Base-by-base conservation (phyloP, 1,140 invertebrate species). In the Camponotus floridanus region DNA sequence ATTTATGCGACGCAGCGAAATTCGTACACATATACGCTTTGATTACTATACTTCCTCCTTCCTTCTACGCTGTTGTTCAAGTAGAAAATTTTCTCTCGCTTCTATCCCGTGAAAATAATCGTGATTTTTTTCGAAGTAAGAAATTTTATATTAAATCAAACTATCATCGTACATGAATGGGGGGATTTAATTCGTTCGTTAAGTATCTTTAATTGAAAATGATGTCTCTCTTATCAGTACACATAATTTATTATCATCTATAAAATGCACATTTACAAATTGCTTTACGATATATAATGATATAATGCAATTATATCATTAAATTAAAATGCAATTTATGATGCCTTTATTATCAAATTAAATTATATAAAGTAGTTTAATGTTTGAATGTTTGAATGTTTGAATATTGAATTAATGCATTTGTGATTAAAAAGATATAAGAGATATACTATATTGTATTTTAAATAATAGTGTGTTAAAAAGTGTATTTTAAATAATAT, bases 171-270 rank as follows among this genome's bases (percentile, higher is more conserved):
- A 45, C 5, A n/a, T 0, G 39, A 15, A 15, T 18, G 39, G 26
- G 26, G 26, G 31, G 39, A 18, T 79, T 64, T 65, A 15, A 26
- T 39, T 39, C 8, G 36, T 33, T 3, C 33, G 15, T 13, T n/a
- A 36, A 21, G 15, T 39, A 5, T 67, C 13, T 59, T 33, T 26
- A 21, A 79, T 55, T n/a, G 42, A 55, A 26, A 51, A 15, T 0
- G 11, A 51, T 31, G 51, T 62, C 71, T 76, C 71, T 76, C 71
- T 51, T 62, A 65, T 84, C 45, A 5, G 33, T 13, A 51, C 0
- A 51, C 48, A 18, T 51, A 62, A 51, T 31, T 76, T 33, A 64
- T 78, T 6, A 15, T 76, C 48, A 84, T 84, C 33, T 78, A 13
- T 31, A 61, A 18, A 62, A 11, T 21, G 26, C 26, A 15, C 76